These are phyloP conservation scores for Microplitis demolitor DNA, from an alignment of 1,140 invertebrate genomes.

Conservation along the genomic window DNA sequence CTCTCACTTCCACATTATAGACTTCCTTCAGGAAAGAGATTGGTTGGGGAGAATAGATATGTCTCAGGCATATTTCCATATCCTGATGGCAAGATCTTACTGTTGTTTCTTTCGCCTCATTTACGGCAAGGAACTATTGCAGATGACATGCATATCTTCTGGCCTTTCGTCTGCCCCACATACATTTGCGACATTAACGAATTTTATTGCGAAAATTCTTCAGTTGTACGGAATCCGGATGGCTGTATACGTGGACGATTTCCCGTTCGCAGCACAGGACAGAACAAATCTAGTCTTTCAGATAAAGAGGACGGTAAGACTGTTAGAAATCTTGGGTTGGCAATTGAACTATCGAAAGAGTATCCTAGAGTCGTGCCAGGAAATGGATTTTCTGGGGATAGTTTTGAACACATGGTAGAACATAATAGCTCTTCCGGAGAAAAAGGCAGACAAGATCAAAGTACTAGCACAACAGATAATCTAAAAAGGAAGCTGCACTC, in stretches of 20 bases:
- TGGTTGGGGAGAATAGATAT: constrained; percentile 46
- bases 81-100: constrained; percentile 38
- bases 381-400: constrained; percentile 33
- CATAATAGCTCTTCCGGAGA: constrained; percentile 17
- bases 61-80: constrained; percentile 43
- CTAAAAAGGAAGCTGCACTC: constrained; percentile 4
- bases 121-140: constrained; percentile 34
- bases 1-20: constrained; percentile 35
- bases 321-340: constrained; percentile 38
- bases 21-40: constrained; percentile 40
- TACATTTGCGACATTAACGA: constrained; percentile 44
- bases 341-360: constrained; percentile 42
- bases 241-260: constrained; percentile 40
- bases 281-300: constrained; percentile 31
- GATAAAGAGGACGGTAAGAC: constrained; percentile 28
- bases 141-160: constrained; percentile 39
- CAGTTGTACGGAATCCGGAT: constrained; percentile 30
- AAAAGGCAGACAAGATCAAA: constrained; percentile 16
- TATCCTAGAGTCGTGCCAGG: constrained; percentile 35
- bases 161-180: constrained; percentile 45
- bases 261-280: constrained; percentile 39
- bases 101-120: constrained; percentile 38
- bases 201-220: constrained; percentile 45
- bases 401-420: constrained; percentile 24
- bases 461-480: not conserved